Conservation (phyloP, 2,113 vertebrate genomes). For the Petrocephalus zakoni region DNA sequence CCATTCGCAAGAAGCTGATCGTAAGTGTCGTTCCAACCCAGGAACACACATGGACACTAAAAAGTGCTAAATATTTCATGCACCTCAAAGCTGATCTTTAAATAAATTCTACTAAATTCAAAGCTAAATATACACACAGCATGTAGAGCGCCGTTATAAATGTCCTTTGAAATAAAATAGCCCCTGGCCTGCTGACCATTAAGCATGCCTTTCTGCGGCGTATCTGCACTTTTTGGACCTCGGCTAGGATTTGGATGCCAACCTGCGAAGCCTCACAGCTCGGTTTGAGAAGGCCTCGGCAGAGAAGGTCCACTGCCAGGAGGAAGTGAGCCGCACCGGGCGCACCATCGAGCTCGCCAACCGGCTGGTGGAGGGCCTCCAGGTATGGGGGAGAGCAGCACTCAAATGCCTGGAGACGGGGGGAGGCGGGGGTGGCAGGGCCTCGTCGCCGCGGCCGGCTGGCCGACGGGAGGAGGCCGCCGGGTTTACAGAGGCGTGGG, state of each 20-base stretch:
- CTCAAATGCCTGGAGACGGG: constrained; percentile 26
- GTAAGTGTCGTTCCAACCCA: constrained; percentile 47
- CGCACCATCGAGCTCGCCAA: constrained; percentile 65
- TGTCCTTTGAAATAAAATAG: neutral
- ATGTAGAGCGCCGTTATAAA: neutral
- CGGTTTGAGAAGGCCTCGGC: constrained; percentile 65
- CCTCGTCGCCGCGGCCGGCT: constrained; percentile 42
- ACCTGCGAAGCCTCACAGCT: constrained; percentile 60
- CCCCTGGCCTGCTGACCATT: neutral
- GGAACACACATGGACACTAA: neutral
- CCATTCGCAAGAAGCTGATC: constrained; percentile 65
- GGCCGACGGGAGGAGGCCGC: constrained; percentile 34
- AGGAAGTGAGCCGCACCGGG: constrained; percentile 64
- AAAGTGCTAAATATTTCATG: constrained; percentile 6
- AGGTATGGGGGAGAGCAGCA: constrained; percentile 49
- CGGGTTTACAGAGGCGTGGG: constrained; percentile 3
- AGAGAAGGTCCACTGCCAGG: constrained; percentile 68
- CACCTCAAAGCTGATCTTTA: neutral
- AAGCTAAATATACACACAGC: neutral
- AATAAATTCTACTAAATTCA: neutral
- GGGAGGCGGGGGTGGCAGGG: constrained; percentile 38
- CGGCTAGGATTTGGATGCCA: constrained; percentile 64
- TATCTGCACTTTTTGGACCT: constrained; percentile 21
- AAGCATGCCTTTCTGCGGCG: neutral
- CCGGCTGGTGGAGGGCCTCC: constrained; percentile 65